These are phyloP conservation scores for Ariolimax columbianus DNA, from an alignment of 2,888 invertebrate species.

Conservation along the genomic window DNA sequence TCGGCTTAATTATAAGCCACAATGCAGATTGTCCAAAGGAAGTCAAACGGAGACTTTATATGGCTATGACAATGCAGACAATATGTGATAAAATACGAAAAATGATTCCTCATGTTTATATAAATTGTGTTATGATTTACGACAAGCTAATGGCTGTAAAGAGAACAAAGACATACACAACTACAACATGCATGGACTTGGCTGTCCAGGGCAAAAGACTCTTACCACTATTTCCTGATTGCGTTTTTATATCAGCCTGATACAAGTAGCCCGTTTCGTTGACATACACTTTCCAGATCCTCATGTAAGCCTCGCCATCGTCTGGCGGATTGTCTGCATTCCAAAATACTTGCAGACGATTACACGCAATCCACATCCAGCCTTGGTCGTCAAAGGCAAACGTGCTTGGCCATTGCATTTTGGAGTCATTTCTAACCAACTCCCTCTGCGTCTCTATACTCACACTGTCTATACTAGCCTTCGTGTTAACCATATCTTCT, in stretches of 20 bases:
- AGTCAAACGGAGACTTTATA: too few relatives aligned
- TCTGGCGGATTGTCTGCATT: slow-evolving; percentile 40
- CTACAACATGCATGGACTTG: not conserved
- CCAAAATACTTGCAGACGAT: slow-evolving; percentile 60
- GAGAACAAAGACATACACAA: not conserved
- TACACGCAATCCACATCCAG: slow-evolving; percentile 68
- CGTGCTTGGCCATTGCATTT: slow-evolving; percentile 68
- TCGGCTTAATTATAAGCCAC: too few relatives aligned
- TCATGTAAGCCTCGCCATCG: slow-evolving; percentile 47
- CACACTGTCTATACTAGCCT: slow-evolving; percentile 54
- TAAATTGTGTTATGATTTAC: too few relatives aligned
- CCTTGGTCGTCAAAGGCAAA: slow-evolving; percentile 63
- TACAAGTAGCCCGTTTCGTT: slow-evolving; percentile 53
- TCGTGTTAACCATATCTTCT: slow-evolving; percentile 56
- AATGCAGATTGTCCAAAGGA: too few relatives aligned
- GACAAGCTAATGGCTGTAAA: not conserved
- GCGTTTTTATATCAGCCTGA: slow-evolving; percentile 19
- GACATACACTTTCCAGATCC: slow-evolving; percentile 56
- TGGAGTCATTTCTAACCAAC: slow-evolving; percentile 52
- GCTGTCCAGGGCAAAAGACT: too few relatives aligned
- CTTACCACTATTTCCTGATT: not conserved
- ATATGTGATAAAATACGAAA: too few relatives aligned
- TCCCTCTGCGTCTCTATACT: slow-evolving; percentile 52
- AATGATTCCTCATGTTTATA: too few relatives aligned
- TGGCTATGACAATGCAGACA: too few relatives aligned